Conservation (phyloP, 2,113 vertebrate genomes). For the Salvelinus namaycush region DNA sequence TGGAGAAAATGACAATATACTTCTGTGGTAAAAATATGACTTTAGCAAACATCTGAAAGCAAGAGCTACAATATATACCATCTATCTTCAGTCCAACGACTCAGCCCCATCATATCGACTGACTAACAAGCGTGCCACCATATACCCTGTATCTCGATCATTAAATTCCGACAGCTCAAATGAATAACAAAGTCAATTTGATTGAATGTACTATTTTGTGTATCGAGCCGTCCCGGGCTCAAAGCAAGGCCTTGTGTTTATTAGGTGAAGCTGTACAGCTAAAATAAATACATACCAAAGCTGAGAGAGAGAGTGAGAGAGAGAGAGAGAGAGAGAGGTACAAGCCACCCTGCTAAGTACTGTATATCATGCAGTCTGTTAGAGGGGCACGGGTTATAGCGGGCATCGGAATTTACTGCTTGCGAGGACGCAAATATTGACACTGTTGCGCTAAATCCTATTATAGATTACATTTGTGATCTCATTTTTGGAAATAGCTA, state of each 20-base stretch:
- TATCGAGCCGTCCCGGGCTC: background rate
- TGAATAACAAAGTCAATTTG: background rate
- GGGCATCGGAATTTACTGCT: constrained; percentile 31
- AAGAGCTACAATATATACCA: background rate
- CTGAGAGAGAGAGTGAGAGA: no score
- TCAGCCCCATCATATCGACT: background rate
- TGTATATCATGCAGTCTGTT: background rate
- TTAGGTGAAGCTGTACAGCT: background rate
- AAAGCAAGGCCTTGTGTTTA: background rate
- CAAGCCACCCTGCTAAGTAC: background rate
- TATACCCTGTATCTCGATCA: background rate
- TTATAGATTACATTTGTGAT: constrained; percentile 66
- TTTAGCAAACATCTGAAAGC: background rate
- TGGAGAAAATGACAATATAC: constrained; percentile 1
- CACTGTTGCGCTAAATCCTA: constrained; percentile 44
- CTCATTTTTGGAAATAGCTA: constrained; percentile 72
- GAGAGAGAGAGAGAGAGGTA: background rate
- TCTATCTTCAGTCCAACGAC: background rate
- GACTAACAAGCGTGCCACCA: background rate
- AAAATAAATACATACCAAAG: background rate
- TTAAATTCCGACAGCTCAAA: background rate
- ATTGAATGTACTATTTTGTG: background rate
- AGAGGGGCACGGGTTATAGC: background rate
- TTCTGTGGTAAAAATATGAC: background rate
- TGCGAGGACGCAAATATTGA: constrained; percentile 60